Base-by-base conservation (phyloP, 2,113 vertebrate species). In the Trichomycterus rosablanca region DNA sequence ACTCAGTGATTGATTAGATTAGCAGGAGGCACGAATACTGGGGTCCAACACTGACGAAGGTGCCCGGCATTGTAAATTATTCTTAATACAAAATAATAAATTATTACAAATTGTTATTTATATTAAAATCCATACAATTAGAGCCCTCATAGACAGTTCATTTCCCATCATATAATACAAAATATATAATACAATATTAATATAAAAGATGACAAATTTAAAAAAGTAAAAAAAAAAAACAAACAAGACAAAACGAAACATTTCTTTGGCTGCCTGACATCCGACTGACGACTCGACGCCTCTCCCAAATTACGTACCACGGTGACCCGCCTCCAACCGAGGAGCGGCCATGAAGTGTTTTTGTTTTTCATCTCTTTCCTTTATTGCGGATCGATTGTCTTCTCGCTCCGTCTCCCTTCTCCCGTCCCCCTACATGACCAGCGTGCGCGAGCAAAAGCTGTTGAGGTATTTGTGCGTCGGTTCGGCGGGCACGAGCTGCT, bases 271-370 rank as follows among this genome's bases (percentile, higher is more conserved):
- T 90, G 86, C 81, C 79, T 87, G 89, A 85, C 78, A 81, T 70
- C 81, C 80, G 78, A 78, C 80, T 85, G 43, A 84, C 87, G 40
- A 19, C 45, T 30, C 34, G 30, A 46, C 55, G 92, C 91, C 85
- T 88, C 87, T 95, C 92, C 92, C 90, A 90, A 92, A 89, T 92
- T 89, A 91, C 93, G 92, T 94, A 97, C 92, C 91, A 93, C 89
- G 91, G 90, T 89, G 93, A 94, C 77, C 83, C 80, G 76, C 82
- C 79, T 68, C 67, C 78, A 87, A 83, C 81, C 77, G 81, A 72
- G 69, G 81, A 88, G 85, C 84, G 89, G 89, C 74, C 80, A 74
- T 76, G 79, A 84, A 84, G 74, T 76, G 63, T 53, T 80, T 83
- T 79, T 83, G 79, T 74, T 60, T 82, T n/a, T 46, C 34, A 48